These are phyloP conservation scores for Leptestheria dahalacensis DNA, from an alignment of 1,140 invertebrate species.

Conservation along the genomic window DNA sequence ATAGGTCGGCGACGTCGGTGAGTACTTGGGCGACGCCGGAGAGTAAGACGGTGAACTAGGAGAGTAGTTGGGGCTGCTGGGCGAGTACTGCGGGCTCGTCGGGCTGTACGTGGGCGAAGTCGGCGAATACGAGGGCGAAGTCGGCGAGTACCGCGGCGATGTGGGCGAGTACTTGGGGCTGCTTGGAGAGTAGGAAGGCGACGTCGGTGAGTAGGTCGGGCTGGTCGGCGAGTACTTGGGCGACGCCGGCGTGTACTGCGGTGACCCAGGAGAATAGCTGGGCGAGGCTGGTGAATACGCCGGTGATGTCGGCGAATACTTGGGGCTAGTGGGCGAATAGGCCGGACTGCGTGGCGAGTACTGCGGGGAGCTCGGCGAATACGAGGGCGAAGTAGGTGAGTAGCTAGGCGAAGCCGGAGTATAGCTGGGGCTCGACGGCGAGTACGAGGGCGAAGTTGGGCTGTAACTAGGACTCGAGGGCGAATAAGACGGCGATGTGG, in stretches of 20 bases:
- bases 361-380: slow-evolving; percentile 60
- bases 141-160: slow-evolving; percentile 59
- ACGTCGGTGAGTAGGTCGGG: slow-evolving; percentile 34
- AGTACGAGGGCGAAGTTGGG: slow-evolving; percentile 63
- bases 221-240: slow-evolving; percentile 41
- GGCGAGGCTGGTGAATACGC: slow-evolving; percentile 36
- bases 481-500: slow-evolving; percentile 64
- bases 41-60: slow-evolving; percentile 46
- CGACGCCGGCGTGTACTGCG: slow-evolving; percentile 36
- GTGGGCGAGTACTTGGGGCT: slow-evolving; percentile 37
- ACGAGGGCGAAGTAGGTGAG: slow-evolving; percentile 57
- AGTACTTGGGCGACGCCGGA: slow-evolving; percentile 67
- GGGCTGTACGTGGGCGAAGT: slow-evolving; percentile 26
- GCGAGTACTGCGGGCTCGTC: slow-evolving; percentile 31
- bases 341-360: slow-evolving; percentile 57
- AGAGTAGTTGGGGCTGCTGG: slow-evolving; percentile 37
- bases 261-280: slow-evolving; percentile 32
- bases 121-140: slow-evolving; percentile 53
- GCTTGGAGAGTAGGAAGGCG: slow-evolving; percentile 34
- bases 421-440: slow-evolving; percentile 65
- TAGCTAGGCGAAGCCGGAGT: slow-evolving; percentile 63
- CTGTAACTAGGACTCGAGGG: too few species aligned
- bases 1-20: slow-evolving; percentile 53
- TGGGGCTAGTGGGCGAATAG: slow-evolving; percentile 34
- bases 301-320: slow-evolving; percentile 36